Evolutionary conservation across 1,140 invertebrate species (phyloP), one percentile per base, ranked within the genome.

Genomic region (Harlomillsia oculata): DNA sequence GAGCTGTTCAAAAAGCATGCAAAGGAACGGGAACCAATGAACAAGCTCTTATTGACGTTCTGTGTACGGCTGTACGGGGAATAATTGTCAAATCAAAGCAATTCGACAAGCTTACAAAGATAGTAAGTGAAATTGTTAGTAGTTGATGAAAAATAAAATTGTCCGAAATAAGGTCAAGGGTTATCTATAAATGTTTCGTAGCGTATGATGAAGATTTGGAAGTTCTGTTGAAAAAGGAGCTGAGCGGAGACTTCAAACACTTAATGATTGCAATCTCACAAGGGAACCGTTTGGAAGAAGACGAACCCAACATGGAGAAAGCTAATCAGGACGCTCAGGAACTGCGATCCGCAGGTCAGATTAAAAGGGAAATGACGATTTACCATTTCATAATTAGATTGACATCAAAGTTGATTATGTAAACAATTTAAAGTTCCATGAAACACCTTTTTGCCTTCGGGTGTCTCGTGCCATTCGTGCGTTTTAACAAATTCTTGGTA

Each of bases 221-320:
- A 69, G 80, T 80, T 6, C 89, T 94, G 67, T 76, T 98, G 49
- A 85, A 86, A 68, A 86, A 83, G 21, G 95, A 98, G 68, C 93
- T 93, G 18, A 94, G 89, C 1, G 93, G 90, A 2, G 80, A 89
- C 69, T 97, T 97, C 74, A 88, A 89, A 72, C 80, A 90, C 56
- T 74, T 98, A 8, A 80, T 95, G 50, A 83, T 97, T n/a, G 87
- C 86, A 0, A 71, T 89, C 39, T 80, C 80, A 44, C 68, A 83
- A 16, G 73, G 58, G 2, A 66, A 65, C 5, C 65, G 72, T 14
- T 69, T 70, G 29, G 69, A 71, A 48, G 65, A 66, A 14, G 64
- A 67, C 20, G 53, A 65, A 16, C 56, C 69, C 0, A 66, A 72
- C 39, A 29, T 57, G 3, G 65, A 63, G 4, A 61, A 59, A 41